Evolutionary conservation across 2,888 invertebrate genomes (phyloP), one percentile per base, ranked within the genome.

Genomic region (Diabrotica balteata): DNA sequence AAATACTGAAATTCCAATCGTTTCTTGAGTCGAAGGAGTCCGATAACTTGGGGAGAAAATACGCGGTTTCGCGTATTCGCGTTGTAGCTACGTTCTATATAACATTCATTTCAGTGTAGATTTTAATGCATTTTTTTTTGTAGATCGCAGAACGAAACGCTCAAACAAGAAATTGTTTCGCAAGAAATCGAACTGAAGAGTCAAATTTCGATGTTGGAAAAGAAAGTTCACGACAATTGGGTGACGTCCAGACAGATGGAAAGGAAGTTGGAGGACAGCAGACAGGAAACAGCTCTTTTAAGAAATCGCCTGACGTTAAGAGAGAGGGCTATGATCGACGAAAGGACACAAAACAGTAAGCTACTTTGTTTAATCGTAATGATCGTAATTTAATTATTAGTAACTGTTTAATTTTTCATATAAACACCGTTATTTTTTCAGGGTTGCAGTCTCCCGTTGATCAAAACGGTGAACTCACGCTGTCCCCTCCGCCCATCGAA

Each of bases 211-310:
- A 88, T 90, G 66, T 87, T 93, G 67, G 95, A 96, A 84, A 90
- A 92, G 77, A 93, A 94, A 73, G 91, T 93, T 11, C 95, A 96
- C 83, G 91, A 93, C 79, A 91, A 92, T 73, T 94, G 94, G 96
- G 89, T 96, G 63, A 89, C 91, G 68, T 92, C 94, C 10, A 87
- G 95, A 59, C 92, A 93, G 79, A 91, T 92, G 47, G 91, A 93
- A 80, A 88, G 96, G 46, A 93, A 92, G 76, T 87, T 93, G 51
- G 95, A 95, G 82, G 95, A 95, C 80, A 89, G 89, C 7, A 89
- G 90, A 80, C 89, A 90, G 69, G 93, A 93, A 81, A 88, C 91
- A 4, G 87, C 90, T 8, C 89, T 89, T 66, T 82, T 91, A 73
- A 85, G 91, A 50, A 89, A 90, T 73, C 86, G 89, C 74, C 82